Evolutionary conservation across 1,140 invertebrate species (phyloP), one percentile per base, ranked within the genome.

Genomic region (Bombus sibiricus): DNA sequence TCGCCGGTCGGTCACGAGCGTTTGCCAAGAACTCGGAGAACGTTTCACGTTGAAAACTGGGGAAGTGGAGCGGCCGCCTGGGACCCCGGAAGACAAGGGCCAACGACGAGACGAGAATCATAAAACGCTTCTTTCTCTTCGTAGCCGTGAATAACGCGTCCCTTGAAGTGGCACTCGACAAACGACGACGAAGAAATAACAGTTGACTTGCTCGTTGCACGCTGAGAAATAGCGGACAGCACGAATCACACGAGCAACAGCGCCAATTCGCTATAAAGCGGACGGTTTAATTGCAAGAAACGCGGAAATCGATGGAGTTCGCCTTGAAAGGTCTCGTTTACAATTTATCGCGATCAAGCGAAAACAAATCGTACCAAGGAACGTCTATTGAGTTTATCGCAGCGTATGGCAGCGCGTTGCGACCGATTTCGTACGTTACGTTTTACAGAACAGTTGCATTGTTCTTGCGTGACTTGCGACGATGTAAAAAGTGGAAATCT

Each of bases 1-100:
- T 74, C 68, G 71, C 28, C 10, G 53, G 68, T 81, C 62, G 85
- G 81, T 76, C 88, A 78, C 81, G 69, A 87, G 74, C 74, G 71
- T 83, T 80, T 82, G 82, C 86, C 83, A 88, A 81, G 78, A 87
- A 85, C 86, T 90, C 69, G 47, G 32, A 66, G 82, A 85, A 85
- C 57, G 72, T 87, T 87, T 71, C 69, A 79, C 73, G 69, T 90
- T 62, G 69, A 78, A 85, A 89, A 85, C 69, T 66, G 41, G 57
- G 77, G 73, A 83, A 90, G 85, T 90, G 74, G 78, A 81, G 78
- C 88, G 72, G 66, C 68, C 74, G 66, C 79, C 34, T 53, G 88
- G 64, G 78, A 75, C 81, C 73, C 69, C 73, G 39, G 64, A 85
- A 86, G 81, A 82, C 62, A 71, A 68, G 81, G 41, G 77, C 53